Base-by-base conservation (phyloP, 2,888 invertebrate genomes). In the Eudasyphora cyanicolor region DNA sequence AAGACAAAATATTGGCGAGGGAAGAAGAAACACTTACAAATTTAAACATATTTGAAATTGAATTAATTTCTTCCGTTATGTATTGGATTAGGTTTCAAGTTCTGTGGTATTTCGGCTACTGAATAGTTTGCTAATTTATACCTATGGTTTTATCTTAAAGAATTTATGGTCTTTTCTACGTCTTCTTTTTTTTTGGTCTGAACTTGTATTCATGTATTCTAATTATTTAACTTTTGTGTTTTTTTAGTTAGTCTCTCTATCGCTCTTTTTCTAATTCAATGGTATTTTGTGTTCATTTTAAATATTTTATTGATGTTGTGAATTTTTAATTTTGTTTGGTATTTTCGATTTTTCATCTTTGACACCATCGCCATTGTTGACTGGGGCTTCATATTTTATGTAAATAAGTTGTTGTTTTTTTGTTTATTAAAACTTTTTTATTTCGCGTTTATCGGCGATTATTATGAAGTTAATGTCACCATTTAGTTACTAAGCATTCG, bases 1-100 rank as follows among this genome's bases (percentile, higher is more conserved):
- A 38, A 32, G 19, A n/a, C n/a, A n/a, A n/a, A n/a, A n/a, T n/a
- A n/a, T n/a, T 32, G 6, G 27, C 17, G n/a, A 45, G 49, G 35
- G n/a, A 10, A 60, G 29, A 57, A 57, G 5, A n/a, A 10, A 12
- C 12, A 87, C 90, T 87, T 87, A 90, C 89, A 45, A 76, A 78
- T 86, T 87, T 90, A 78, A 75, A 86, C 89, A 90, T 90, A 73
- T 77, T 82, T 78, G 57, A 21, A 8, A 4, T 49, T 21, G 51
- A 51, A 19, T 51, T 8, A 32, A 17, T 62, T 35, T 35, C 10
- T 35, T 64, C 51, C 5, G 17, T 19, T 19, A 21, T 51, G 51
- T 14, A 32, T 35, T 64, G 51, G 29, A 32, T 35, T 64, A 19
- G 14, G 21, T 35, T 17, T 64, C 35, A 0, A 12, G 21, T 29